Evolutionary conservation across 1,140 invertebrate genomes (phyloP), one percentile per base, ranked within the genome.

Genomic region (Samia ricini): DNA sequence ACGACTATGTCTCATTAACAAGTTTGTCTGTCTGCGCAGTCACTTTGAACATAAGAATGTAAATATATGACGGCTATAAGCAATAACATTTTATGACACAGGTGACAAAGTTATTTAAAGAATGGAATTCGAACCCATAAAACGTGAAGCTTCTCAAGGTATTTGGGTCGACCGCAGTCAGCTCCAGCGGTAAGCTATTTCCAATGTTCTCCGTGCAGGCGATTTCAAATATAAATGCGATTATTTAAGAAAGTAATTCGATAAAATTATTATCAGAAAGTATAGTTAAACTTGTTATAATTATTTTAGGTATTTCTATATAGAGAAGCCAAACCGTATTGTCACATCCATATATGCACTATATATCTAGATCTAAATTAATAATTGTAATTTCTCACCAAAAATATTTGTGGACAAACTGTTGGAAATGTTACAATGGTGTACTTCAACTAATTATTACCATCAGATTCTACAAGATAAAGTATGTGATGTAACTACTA

Each of bases 141-240:
- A 65, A 65, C 49, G 60, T 61, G 29, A 56, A 60, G 52, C 4
- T 52, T 61, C 63, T 57, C 48, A 26, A 58, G 63, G 70, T 70
- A 85, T 83, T 76, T 76, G 70, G 80, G 80, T 79, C 79, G 70
- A 56, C 65, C 71, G 69, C 67, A 70, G 68, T 21, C 51, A 22
- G 51, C 19, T 75, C 69, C 67, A 68, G 67, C 64, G 74, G 72
- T 71, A 74, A 81, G 77, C 72, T 85, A 83, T 83, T 85, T 85
- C 73, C 74, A 85, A 81, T 80, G 69, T 75, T 76, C 74, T 65
- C 71, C 62, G 61, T 77, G 67, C 63, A 67, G 62, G 59, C 61
- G 59, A 69, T 77, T 60, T 58, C 56, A 36, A 33, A 24, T 19
- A 60, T 51, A 23, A 22, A 22, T 56, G 12, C 51, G 18, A 22